Conservation (phyloP, 1,140 invertebrate genomes). For the Octopus sinensis region DNA sequence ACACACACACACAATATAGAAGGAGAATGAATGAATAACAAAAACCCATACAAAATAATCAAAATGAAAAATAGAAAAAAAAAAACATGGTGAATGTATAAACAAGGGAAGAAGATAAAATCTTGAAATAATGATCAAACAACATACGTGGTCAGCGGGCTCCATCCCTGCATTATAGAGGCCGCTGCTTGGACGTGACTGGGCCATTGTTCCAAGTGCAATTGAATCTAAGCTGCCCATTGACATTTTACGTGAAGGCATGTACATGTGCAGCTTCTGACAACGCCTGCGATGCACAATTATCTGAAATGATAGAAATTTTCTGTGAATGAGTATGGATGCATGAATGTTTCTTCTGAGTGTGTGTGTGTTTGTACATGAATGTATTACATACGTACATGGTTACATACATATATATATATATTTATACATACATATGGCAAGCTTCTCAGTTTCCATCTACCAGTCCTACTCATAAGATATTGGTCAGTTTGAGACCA, state of each 20-base stretch:
- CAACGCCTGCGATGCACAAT: slow-evolving; percentile 26
- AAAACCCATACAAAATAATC: too few species aligned
- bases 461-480: too few species aligned
- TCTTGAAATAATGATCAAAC: neutral
- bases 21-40: neutral
- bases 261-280: slow-evolving; percentile 18
- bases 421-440: neutral
- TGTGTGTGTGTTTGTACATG: neutral
- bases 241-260: slow-evolving; percentile 23
- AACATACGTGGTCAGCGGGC: slow-evolving; percentile 18
- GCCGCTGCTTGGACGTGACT: slow-evolving; percentile 44
- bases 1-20: too few species aligned
- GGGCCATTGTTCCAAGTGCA: slow-evolving; percentile 40
- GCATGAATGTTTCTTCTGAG: neutral
- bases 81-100: too few species aligned
- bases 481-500: too few species aligned
- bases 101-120: neutral
- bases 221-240: slow-evolving; percentile 45
- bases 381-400: neutral
- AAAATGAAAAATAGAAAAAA: too few species aligned
- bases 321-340: neutral
- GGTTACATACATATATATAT: neutral
- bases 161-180: slow-evolving; percentile 47
- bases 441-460: neutral
- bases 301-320: slow-evolving; percentile 26